Conservation (phyloP, 2,888 invertebrate genomes). For the Ligdia adustata region DNA sequence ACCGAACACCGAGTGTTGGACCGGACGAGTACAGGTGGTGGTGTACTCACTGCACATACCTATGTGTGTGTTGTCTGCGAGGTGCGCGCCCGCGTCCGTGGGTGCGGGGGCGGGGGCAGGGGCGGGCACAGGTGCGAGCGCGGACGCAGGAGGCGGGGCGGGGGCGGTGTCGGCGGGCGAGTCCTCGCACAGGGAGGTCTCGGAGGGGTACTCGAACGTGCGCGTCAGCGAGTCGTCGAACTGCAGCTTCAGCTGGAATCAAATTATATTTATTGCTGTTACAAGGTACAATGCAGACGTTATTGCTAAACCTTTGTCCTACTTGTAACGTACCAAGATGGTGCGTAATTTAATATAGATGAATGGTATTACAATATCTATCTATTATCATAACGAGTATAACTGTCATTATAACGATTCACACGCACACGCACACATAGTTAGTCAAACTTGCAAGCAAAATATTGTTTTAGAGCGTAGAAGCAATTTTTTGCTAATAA, state of each 20-base stretch:
- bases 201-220: conserved; percentile 97
- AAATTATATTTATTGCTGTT: neutral
- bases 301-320: too few relatives aligned
- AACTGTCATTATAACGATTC: too few relatives aligned
- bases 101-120: conserved; percentile 17
- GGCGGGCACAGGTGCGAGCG: conserved; percentile 28
- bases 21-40: neutral
- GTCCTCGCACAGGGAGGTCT: conserved; percentile 90
- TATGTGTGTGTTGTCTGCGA: conserved; percentile 70
- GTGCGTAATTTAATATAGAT: too few relatives aligned
- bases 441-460: too few relatives aligned
- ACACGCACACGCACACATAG: too few relatives aligned
- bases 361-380: too few relatives aligned
- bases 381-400: too few relatives aligned
- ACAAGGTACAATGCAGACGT: too few relatives aligned
- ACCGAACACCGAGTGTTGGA: too few relatives aligned
- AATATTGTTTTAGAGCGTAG: too few relatives aligned
- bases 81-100: conserved; percentile 23
- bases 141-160: conserved; percentile 1
- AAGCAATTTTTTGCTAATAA: too few relatives aligned
- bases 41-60: conserved; percentile 40
- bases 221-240: conserved; percentile 95
- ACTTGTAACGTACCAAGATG: too few relatives aligned
- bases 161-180: conserved; percentile 39
- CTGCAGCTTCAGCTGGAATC: conserved; percentile 90